phyloP scores from a whole-genome alignment of 2,113 vertebrate species.

The Microcebus lehilahytsara region DNA sequence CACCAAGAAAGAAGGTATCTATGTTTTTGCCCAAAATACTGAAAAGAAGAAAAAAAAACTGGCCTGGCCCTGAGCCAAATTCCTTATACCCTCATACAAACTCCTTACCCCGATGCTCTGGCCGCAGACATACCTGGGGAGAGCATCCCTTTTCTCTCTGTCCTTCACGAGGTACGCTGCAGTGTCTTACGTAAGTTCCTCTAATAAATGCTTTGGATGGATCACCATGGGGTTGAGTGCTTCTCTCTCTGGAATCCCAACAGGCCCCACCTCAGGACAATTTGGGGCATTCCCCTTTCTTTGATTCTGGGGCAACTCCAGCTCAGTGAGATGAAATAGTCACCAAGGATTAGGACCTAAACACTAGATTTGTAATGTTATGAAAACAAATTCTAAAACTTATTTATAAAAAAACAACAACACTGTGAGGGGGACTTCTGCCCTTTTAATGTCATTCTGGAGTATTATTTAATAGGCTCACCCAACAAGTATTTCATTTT shows the following conservation, averaged over 20 bases:
- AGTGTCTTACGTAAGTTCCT: too few relatives aligned
- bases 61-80: not conserved
- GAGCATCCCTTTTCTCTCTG: not conserved
- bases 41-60: not conserved
- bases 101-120: not conserved
- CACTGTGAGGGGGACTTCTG: not conserved
- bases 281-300: not conserved
- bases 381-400: not conserved
- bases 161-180: not conserved
- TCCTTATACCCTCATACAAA: not conserved
- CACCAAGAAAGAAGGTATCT: not conserved
- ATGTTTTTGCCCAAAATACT: not conserved
- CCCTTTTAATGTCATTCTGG: not conserved
- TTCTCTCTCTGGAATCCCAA: not conserved
- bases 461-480: not conserved
- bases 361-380: not conserved
- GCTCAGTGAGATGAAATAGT: not conserved
- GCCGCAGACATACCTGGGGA: not conserved
- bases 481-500: not conserved
- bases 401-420: not conserved
- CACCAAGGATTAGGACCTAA: not conserved
- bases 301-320: not conserved
- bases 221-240: accelerated
- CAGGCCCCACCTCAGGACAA: not conserved
- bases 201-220: not conserved